phyloP scores from a whole-genome alignment of 2,113 vertebrate species.

The Sebastes schlegelii region DNA sequence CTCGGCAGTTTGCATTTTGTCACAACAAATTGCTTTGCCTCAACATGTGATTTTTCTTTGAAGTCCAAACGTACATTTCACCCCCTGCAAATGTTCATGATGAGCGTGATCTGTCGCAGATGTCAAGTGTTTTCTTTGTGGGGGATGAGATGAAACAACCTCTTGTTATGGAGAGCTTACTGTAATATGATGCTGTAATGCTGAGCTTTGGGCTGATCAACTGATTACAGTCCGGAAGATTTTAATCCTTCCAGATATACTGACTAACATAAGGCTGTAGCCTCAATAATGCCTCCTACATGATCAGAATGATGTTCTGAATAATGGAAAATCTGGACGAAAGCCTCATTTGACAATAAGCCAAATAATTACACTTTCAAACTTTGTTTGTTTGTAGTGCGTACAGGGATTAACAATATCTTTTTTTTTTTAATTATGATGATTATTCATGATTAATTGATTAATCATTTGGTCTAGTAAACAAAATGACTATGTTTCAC shows the following conservation, averaged over 20 bases:
- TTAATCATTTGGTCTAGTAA: neutral
- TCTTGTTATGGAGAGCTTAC: conserved; percentile 49
- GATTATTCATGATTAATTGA: too few relatives aligned
- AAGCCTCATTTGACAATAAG: conserved; percentile 4
- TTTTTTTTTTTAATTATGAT: neutral
- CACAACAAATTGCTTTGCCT: conserved; percentile 28
- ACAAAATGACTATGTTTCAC: too few relatives aligned
- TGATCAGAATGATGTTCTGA: conserved; percentile 45
- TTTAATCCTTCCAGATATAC: conserved; percentile 57
- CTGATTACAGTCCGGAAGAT: conserved; percentile 61
- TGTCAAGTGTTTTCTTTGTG: conserved; percentile 54
- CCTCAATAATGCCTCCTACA: conserved; percentile 43
- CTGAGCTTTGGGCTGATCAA: conserved; percentile 54
- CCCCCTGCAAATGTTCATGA: conserved; percentile 15
- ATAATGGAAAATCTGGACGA: conserved; percentile 37
- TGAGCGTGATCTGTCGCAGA: conserved; percentile 45
- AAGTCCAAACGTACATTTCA: conserved; percentile 25
- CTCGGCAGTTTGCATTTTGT: conserved; percentile 43
- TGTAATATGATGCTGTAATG: conserved; percentile 50
- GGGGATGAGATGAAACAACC: conserved; percentile 55
- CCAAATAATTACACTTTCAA: conserved; percentile 25
- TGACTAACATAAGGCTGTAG: conserved; percentile 52
- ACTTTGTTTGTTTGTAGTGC: neutral
- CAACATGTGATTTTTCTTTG: conserved; percentile 40
- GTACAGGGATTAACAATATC: neutral